A percentile compares a stretch with the other conserved stretches of the same genome.
Conservation (phyloP, 2,797 vertebrate genomes). For the Remorina albescens region DNA sequence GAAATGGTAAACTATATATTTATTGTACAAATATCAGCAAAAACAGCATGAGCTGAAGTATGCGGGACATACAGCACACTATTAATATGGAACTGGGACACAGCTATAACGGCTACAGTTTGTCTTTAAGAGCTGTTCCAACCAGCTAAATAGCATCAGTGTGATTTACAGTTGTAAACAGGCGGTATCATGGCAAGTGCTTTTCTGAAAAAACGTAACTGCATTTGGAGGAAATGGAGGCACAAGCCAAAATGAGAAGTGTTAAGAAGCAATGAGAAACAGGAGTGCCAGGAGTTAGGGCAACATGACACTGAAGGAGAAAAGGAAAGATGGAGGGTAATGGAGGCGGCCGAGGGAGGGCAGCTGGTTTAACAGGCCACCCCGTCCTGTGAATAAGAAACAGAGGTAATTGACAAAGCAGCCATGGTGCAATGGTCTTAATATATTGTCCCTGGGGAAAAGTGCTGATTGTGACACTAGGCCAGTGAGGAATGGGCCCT, state of each 20-base stretch:
- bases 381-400: constrained; percentile 52
- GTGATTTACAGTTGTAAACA: constrained; percentile 46
- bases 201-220: constrained; percentile 32
- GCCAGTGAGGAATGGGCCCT: constrained; percentile 58
- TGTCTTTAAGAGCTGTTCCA: constrained; percentile 16
- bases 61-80: neutral
- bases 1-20: neutral
- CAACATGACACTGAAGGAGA: constrained; percentile 18
- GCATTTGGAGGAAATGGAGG: constrained; percentile 44
- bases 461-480: constrained; percentile 72
- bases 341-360: neutral
- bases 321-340: constrained; percentile 18
- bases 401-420: constrained; percentile 36
- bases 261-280: constrained; percentile 29
- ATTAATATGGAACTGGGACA: constrained; percentile 38
- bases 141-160: constrained; percentile 13
- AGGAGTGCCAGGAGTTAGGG: neutral
- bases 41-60: neutral
- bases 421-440: constrained; percentile 41
- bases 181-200: constrained; percentile 20
- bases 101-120: neutral
- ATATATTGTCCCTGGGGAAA: constrained; percentile 50
- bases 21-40: neutral
- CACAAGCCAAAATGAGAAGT: constrained; percentile 29
- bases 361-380: constrained; percentile 25